Base-by-base conservation (phyloP, 2,113 vertebrate genomes). In the Sapayoa aenigma region DNA sequence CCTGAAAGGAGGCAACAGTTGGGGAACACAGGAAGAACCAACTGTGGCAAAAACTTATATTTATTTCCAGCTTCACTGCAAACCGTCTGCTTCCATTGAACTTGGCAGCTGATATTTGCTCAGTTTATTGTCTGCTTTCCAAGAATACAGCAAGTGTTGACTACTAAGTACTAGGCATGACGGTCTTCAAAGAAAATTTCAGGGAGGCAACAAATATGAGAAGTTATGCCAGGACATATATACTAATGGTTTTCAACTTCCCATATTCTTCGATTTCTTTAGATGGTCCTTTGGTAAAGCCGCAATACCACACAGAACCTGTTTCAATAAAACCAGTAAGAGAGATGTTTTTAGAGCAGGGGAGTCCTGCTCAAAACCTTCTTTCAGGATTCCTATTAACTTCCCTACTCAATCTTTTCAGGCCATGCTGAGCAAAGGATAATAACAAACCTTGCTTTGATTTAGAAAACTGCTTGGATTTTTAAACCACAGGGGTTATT, bases 41-140 rank as follows among this genome's bases (percentile, higher is more conserved):
- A 81, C 68, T 90, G 89, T 55, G 73, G 83, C 93, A 93, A 42
- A 85, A 95, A 93, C 77, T 87, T 94, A 88, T 95, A 93, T 95
- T 96, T 96, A 79, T 87, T 96, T 93, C 90, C 79, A 95, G 87
- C 69, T 92, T 90, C 80, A 77, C 11, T 86, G 90, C 58, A 85
- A 94, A 93, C 69, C 9, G 76, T 91, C 89, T 85, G 89, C 66
- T 97, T 95, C 91, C 92, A 89, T 41, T 94, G 89, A 96, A 95
- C 84, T 96, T 97, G 94, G 96, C 91, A 97, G 94, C 72, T 72
- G 92, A 81, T 92, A 95, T 89, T 95, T 95, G 79, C 87, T 89
- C 88, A 97, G 94, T 95, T 96, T 91, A 95, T 92, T 96, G 92
- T 96, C 88, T 94, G 68, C 81, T 90, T 97, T 97, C 94, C 91